Evolutionary conservation across 2,888 invertebrate species (phyloP).

Genomic region (Papilio protenor): DNA sequence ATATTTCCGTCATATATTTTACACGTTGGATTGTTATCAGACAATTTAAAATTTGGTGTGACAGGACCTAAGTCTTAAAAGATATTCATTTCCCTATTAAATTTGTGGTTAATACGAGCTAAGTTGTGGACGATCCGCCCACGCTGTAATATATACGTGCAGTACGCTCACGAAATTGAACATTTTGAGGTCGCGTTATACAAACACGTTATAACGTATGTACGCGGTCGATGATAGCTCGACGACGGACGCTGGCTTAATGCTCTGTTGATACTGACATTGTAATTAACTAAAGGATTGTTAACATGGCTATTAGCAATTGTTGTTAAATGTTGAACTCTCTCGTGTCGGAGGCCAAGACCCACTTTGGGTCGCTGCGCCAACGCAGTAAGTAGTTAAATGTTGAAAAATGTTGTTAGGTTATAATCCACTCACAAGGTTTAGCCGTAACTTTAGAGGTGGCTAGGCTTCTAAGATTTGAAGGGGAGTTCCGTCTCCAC

Average conservation of each 20-base stretch:
- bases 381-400: no score
- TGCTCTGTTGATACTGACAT: constrained; percentile 20
- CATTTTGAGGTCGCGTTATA: constrained; percentile 23
- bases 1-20: no score
- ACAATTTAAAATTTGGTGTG: no score
- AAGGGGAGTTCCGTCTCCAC: no score
- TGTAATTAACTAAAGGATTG: constrained; percentile 15
- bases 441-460: background rate
- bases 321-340: no score
- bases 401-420: background rate
- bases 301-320: background rate
- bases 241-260: background rate
- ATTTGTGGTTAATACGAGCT: background rate
- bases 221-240: constrained; percentile 23
- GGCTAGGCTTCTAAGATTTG: no score
- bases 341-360: no score
- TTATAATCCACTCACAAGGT: background rate
- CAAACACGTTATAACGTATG: background rate
- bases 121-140: background rate
- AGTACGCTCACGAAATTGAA: constrained; percentile 21
- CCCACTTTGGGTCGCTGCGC: no score
- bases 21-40: no score
- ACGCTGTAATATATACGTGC: background rate
- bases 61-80: background rate
- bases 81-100: background rate